A percentile compares a stretch with the other conserved stretches of the same genome.
These are phyloP conservation scores for Corythornis vintsioides DNA, from an alignment of 2,113 vertebrate genomes.

Conservation along the genomic window DNA sequence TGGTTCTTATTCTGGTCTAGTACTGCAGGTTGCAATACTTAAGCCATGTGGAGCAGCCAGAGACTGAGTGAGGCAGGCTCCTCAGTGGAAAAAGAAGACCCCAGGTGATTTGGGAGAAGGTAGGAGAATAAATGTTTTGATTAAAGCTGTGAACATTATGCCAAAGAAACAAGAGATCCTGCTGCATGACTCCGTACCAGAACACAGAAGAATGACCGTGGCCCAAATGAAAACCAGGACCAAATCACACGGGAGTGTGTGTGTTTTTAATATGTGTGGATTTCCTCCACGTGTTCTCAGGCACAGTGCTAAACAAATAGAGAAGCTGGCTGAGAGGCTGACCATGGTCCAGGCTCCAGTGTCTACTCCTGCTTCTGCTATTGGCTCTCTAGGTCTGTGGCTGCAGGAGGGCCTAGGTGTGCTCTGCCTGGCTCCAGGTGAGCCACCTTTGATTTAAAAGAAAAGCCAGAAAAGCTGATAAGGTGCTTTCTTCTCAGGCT, in stretches of 20 bases:
- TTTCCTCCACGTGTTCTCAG: neutral
- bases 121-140: neutral
- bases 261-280: neutral
- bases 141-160: neutral
- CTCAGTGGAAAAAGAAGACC: neutral
- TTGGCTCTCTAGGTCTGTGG: neutral
- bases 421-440: neutral
- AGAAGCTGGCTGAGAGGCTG: neutral
- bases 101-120: neutral
- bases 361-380: neutral
- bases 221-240: neutral
- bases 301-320: neutral
- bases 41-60: neutral
- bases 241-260: neutral
- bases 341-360: neutral
- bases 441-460: neutral
- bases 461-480: neutral
- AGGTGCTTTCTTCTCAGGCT: accelerated
- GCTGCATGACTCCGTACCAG: neutral
- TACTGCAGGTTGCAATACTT: neutral
- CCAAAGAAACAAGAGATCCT: neutral
- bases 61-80: neutral
- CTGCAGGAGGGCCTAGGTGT: neutral
- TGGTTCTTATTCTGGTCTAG: constrained; percentile 5
- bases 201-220: neutral